Percentiles rank a stretch among this genome's conserved stretches.
Conservation (phyloP, 2,113 vertebrate species). For the Axis porcinus region DNA sequence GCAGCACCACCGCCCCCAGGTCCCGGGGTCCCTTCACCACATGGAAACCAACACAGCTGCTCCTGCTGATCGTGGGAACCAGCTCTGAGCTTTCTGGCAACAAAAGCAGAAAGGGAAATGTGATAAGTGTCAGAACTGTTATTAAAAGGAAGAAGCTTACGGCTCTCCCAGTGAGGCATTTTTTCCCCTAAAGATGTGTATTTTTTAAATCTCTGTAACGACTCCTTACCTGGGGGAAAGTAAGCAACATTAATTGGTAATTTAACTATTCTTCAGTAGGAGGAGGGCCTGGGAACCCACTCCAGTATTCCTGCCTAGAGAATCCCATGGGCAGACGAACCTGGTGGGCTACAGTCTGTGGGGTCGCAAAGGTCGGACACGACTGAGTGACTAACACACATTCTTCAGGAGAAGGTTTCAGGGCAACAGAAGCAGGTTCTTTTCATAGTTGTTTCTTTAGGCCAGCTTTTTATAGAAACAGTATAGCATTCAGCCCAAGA, state of each 20-base stretch:
- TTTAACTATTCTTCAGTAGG: neutral
- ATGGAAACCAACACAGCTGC: neutral
- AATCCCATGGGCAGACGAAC: neutral
- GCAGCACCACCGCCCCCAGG: neutral
- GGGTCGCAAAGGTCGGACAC: neutral
- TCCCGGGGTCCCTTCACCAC: neutral
- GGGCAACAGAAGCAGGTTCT: neutral
- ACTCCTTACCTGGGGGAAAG: neutral
- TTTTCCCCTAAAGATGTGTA: neutral
- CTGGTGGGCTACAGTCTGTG: neutral
- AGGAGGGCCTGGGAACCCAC: neutral
- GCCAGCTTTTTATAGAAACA: neutral
- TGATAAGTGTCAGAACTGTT: slow-evolving; percentile 22
- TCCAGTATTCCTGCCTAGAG: neutral
- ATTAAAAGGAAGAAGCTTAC: slow-evolving; percentile 11
- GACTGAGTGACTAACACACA: neutral
- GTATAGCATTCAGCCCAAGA: neutral
- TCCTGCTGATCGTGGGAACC: neutral
- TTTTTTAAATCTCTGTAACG: neutral
- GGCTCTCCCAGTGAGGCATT: neutral
- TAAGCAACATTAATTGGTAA: neutral
- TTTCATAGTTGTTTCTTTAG: neutral
- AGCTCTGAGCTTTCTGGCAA: slow-evolving; percentile 5
- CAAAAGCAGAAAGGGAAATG: slow-evolving; percentile 34
- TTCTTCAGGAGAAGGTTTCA: neutral